A percentile compares a stretch with the other conserved stretches of the same genome.
Conservation (phyloP, 2,797 vertebrate species). For the Poecilia picta region DNA sequence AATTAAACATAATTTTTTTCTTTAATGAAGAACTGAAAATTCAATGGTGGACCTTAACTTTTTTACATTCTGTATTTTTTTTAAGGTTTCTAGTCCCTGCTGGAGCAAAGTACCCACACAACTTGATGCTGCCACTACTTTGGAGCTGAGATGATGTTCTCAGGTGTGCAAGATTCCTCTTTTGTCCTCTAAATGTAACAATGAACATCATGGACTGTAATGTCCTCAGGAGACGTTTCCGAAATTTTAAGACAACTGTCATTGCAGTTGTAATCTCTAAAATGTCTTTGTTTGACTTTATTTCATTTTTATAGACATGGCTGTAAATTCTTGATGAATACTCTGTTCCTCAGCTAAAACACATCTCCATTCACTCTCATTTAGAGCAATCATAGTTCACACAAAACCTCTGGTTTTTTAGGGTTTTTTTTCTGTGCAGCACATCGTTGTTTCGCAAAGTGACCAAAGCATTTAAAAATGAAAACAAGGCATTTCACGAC, state of each 20-base stretch:
- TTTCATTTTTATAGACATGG: not conserved
- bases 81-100: not conserved
- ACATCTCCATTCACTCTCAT: not conserved
- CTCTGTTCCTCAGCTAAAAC: not conserved
- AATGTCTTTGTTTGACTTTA: not conserved
- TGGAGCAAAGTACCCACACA: not conserved
- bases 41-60: not conserved
- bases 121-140: not conserved
- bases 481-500: constrained; percentile 1
- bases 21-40: not conserved
- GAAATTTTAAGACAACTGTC: not conserved
- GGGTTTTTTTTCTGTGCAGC: not conserved
- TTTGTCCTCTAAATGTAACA: not conserved
- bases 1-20: not conserved
- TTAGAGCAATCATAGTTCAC: not conserved
- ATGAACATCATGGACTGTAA: not conserved
- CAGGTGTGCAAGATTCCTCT: not conserved
- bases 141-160: not conserved
- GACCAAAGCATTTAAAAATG: not conserved
- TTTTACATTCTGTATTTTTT: too few species aligned
- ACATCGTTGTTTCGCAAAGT: not conserved
- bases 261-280: not conserved
- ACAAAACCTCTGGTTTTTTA: constrained; percentile 2
- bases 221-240: not conserved
- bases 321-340: not conserved